Evolutionary conservation across 2,888 invertebrate species (phyloP).

Genomic region (Eristalis arbustorum): DNA sequence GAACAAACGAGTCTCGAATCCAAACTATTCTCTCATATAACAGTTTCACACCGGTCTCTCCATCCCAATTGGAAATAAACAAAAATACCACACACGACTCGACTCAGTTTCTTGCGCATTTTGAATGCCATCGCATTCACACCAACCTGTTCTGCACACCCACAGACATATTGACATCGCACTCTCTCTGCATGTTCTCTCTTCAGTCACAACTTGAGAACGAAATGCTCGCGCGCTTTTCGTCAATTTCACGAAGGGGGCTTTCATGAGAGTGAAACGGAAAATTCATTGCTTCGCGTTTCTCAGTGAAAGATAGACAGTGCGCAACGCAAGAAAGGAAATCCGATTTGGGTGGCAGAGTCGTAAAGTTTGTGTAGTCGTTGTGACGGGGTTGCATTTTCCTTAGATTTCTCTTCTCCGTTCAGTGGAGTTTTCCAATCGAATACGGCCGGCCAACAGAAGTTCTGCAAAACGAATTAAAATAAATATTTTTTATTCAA

Average conservation of each 20-base stretch:
- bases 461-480: slow-evolving; percentile 5
- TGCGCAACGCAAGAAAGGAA: slow-evolving; percentile 53
- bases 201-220: neutral
- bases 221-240: neutral
- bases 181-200: neutral
- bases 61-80: neutral
- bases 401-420: slow-evolving; percentile 27
- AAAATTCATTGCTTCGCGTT: slow-evolving; percentile 19
- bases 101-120: slow-evolving; percentile 1
- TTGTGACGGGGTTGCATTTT: slow-evolving; percentile 54
- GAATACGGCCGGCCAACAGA: slow-evolving; percentile 38
- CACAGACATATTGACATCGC: neutral
- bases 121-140: slow-evolving; percentile 15
- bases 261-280: slow-evolving; percentile 25
- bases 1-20: neutral
- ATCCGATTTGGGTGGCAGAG: slow-evolving; percentile 41
- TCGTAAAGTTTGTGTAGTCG: slow-evolving; percentile 14
- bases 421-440: slow-evolving; percentile 62
- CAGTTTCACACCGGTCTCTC: neutral
- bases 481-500: neutral
- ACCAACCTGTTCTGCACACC: neutral
- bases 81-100: slow-evolving; percentile 6
- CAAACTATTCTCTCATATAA: slow-evolving; percentile 12
- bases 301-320: slow-evolving; percentile 44
- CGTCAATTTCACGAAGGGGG: slow-evolving; percentile 12